Base-by-base conservation (phyloP, 2,888 invertebrate genomes). In the Rotaria sp. region DNA sequence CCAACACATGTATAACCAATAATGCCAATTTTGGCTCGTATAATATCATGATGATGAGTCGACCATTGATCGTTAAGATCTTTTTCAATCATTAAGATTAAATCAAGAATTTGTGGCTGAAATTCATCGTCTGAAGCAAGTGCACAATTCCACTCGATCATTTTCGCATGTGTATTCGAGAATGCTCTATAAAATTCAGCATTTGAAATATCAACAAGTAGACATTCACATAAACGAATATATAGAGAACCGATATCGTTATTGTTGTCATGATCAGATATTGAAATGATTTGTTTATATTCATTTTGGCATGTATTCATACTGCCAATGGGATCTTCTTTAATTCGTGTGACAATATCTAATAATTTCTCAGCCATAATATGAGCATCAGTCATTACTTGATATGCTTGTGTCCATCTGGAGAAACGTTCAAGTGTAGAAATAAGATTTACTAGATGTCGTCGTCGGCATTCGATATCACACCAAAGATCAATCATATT, bases 21-120 rank as follows among this genome's bases (percentile, higher is more conserved):
- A 45, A 80, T 45, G n/a, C 80, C 80, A n/a, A 80, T 80, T 15
- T 80, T 80, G 26, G 80, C 45, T n/a, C 45, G 80, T 80, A 80
- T 15, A n/a, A 80, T 45, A 26, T 24, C 45, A n/a, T 80, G 80
- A 67, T 38, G 67, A 67, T 67, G 35, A 67, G 15, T 35, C 7
- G 5, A 1, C 67, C 67, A 67, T 67, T 67, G 67, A 35, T 67
- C 30, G 2, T 80, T 45, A 45, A 80, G 80, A 80, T 80, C 80
- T 13, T 26, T 80, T 45, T 80, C 80, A 45, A 80, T 80, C 1
- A 45, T 45, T 45, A 13, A 11, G 5, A 80, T 11, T n/a, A 80
- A 45, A 80, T 80, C 41, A 26, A 45, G 18, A 15, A 45, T n/a
- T 80, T 80, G 24, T 45, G 80, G 80, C 26, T 80, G 80, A 80